Base-by-base conservation (phyloP, 2,888 invertebrate genomes). In the Brassicogethes aeneus region DNA sequence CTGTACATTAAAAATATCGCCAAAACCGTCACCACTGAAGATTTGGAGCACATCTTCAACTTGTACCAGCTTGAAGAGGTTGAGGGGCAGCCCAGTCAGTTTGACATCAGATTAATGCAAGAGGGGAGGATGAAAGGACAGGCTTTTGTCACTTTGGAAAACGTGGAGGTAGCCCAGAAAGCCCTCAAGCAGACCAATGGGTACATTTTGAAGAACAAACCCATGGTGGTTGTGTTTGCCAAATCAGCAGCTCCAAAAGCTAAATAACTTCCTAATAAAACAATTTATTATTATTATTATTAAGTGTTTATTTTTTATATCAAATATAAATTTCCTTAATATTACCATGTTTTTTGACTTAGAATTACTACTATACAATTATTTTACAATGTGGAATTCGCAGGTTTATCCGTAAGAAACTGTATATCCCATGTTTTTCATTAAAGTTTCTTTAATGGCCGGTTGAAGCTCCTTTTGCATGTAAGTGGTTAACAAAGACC, bases 101-200 rank as follows among this genome's bases (percentile, higher is more conserved):
- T 80, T 65, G 76, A 78, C 64, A 79, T 94, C 2, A 75, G 86
- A 53, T 74, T 93, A 10, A 90, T 95, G 92, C 87, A 89, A 60
- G 89, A 91, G 65, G 95, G 95, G 1, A 76, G 91, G 58, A 94
- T 95, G 94, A 95, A 93, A 67, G 94, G 94, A 0, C 95, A 95
- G 68, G 93, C 91, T 1, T 95, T 95, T 73, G 76, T 95, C 0
- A 89, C 89, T 1, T 73, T 92, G 40, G 85, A 88, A 39, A 78
- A 74, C 55, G 72, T 80, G 10, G 70, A 72, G 35, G 69, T 76
- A 55, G 88, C 90, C 0, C 77, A 82, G 57, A 70, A 72, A 47
- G 94, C 94, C 7, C 63, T 93, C 1, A 71, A 76, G 54, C 86
- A 89, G 65, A 91, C 91, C 2, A 91, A 94, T 70, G 93, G 92